Percentiles rank a stretch among this genome's conserved stretches.
These are phyloP conservation scores for Chelonoidis abingdonii DNA, from an alignment of 2,113 vertebrate genomes.

Conservation along the genomic window DNA sequence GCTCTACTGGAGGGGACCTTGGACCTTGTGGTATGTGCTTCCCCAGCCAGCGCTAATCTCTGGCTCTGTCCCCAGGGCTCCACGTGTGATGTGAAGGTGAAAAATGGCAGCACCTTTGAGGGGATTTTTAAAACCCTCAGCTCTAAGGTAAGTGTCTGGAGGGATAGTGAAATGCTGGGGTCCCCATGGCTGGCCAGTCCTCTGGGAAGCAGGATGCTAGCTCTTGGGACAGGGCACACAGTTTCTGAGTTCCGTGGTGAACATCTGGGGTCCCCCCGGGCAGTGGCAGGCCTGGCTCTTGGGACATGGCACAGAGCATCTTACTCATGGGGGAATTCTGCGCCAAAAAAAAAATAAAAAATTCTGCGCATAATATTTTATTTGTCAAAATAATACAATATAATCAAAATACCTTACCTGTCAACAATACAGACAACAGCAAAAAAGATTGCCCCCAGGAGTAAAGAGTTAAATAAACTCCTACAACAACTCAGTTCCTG, in stretches of 20 bases:
- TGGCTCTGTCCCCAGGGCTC: slow-evolving; percentile 80
- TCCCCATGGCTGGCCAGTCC: not conserved
- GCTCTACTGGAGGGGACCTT: not conserved
- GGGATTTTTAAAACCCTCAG: slow-evolving; percentile 94
- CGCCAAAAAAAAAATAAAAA: too few relatives aligned
- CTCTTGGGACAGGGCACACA: not conserved
- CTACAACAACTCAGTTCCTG: too few relatives aligned
- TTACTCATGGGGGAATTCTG: too few relatives aligned
- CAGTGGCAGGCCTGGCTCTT: not conserved
- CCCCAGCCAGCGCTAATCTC: not conserved
- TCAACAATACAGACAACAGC: too few relatives aligned
- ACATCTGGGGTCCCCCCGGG: not conserved
- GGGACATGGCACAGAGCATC: too few relatives aligned
- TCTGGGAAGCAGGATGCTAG: not conserved
- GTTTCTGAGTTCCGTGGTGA: not conserved
- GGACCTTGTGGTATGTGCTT: not conserved
- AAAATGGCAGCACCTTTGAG: slow-evolving; percentile 90
- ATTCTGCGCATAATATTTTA: too few relatives aligned
- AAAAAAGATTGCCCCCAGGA: too few relatives aligned
- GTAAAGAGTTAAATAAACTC: too few relatives aligned
- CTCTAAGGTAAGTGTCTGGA: slow-evolving; percentile 83
- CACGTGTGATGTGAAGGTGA: slow-evolving; percentile 91
- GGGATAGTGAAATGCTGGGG: not conserved
- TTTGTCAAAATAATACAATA: too few relatives aligned
- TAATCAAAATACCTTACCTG: too few relatives aligned